Conservation (phyloP, 2,797 vertebrate species). For the Semaprochilodus insignis region DNA sequence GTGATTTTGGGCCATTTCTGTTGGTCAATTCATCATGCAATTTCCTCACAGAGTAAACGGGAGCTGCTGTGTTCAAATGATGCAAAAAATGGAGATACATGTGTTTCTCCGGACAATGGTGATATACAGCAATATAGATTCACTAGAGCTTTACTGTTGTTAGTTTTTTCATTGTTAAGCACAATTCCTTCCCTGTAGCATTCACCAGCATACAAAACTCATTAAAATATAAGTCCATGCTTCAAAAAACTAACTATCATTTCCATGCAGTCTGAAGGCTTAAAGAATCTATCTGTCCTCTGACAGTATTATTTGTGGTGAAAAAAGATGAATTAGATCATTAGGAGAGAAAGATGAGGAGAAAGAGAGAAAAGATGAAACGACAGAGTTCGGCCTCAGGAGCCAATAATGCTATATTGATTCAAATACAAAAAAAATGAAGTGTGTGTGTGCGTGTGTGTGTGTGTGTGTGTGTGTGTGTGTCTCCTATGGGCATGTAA, state of each 20-base stretch:
- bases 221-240: background rate
- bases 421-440: background rate
- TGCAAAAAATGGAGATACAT: too few species aligned
- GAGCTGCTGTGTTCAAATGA: too few species aligned
- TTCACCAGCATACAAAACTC: background rate
- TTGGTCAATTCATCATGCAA: too few species aligned
- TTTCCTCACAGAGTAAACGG: too few species aligned
- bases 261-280: background rate
- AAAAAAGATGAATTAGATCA: constrained; percentile 10
- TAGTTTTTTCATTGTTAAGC: background rate
- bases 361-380: constrained; percentile 8
- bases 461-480: constrained; percentile 14
- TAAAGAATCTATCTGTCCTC: constrained; percentile 1
- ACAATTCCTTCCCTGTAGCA: background rate
- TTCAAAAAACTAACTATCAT: background rate
- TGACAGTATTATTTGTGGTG: background rate
- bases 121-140: background rate
- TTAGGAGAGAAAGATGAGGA: background rate
- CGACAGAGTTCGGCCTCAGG: constrained; percentile 7
- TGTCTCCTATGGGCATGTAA: background rate
- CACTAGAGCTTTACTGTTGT: background rate
- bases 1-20: too few species aligned
- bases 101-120: too few species aligned
- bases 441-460: background rate
- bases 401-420: constrained; percentile 18